phyloP scores from a whole-genome alignment of 2,797 vertebrate species.

The Oreochromis mossambicus region DNA sequence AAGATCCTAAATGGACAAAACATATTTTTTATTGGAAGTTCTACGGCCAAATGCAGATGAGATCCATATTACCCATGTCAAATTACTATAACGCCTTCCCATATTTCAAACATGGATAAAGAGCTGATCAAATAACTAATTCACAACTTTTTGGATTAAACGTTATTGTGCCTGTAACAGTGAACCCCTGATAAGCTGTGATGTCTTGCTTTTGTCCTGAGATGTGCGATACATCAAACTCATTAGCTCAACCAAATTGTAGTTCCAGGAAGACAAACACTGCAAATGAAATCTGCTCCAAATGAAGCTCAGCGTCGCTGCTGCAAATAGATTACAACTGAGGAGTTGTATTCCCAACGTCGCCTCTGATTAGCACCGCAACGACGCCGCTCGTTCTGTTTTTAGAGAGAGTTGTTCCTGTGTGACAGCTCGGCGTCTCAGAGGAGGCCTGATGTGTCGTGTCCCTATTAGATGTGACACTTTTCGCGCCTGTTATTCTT shows the following conservation, averaged over 20 bases:
- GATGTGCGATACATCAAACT: conserved; percentile 29
- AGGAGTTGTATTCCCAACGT: conserved; percentile 56
- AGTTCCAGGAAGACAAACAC: conserved; percentile 48
- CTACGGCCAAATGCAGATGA: background rate
- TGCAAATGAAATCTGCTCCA: conserved; percentile 51
- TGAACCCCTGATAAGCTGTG: conserved; percentile 25
- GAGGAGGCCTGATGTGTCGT: conserved; percentile 48
- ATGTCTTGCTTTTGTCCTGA: conserved; percentile 46
- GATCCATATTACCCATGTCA: background rate
- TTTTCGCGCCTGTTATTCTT: conserved; percentile 57
- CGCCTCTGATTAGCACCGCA: conserved; percentile 53
- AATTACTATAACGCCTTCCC: background rate
- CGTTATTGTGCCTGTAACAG: conserved; percentile 2
- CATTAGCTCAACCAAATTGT: conserved; percentile 52
- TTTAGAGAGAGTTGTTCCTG: conserved; percentile 44
- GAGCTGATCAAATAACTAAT: background rate
- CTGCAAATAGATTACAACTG: conserved; percentile 55
- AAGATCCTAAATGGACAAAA: background rate
- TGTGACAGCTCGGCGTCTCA: conserved; percentile 40
- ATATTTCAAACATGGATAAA: background rate
- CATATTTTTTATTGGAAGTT: background rate
- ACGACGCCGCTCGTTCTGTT: conserved; percentile 24
- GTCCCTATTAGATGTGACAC: conserved; percentile 70
- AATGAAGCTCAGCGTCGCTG: conserved; percentile 35
- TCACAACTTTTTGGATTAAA: conserved; percentile 3